phyloP scores from a whole-genome alignment of 2,113 vertebrate genomes.

The Elanus axillaris region DNA sequence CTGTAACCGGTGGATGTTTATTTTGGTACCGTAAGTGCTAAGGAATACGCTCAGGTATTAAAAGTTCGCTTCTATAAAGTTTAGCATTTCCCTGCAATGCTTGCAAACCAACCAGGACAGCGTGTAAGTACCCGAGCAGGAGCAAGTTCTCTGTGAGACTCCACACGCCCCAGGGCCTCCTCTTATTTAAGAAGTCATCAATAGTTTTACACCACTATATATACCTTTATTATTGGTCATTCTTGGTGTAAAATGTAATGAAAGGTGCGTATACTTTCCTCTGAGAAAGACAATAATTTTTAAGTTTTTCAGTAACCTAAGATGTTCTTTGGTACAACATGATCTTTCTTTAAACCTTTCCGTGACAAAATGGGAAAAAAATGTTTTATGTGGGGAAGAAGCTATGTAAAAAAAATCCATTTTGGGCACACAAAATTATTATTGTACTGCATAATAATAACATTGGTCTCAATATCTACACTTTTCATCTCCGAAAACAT shows the following conservation, averaged over 20 bases:
- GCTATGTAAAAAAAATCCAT: background rate
- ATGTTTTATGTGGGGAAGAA: background rate
- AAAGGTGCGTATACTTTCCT: background rate
- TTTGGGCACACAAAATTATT: background rate
- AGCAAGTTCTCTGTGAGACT: background rate
- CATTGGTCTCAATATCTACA: background rate
- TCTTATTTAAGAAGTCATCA: background rate
- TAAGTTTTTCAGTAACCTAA: background rate
- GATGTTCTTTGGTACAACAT: background rate
- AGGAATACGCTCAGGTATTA: background rate
- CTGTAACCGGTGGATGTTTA: background rate
- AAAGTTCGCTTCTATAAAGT: background rate
- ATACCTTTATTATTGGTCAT: background rate
- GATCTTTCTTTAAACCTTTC: background rate
- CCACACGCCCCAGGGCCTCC: background rate
- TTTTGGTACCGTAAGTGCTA: background rate
- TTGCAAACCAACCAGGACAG: background rate
- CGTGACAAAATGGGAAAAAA: background rate
- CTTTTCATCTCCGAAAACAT: background rate
- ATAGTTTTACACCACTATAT: background rate
- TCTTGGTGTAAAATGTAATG: background rate
- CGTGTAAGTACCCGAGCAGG: background rate
- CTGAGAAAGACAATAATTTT: background rate
- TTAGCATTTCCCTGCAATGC: background rate
- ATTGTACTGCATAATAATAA: background rate